phyloP scores from a whole-genome alignment of 2,888 invertebrate genomes.

The Ellobium chinense region DNA sequence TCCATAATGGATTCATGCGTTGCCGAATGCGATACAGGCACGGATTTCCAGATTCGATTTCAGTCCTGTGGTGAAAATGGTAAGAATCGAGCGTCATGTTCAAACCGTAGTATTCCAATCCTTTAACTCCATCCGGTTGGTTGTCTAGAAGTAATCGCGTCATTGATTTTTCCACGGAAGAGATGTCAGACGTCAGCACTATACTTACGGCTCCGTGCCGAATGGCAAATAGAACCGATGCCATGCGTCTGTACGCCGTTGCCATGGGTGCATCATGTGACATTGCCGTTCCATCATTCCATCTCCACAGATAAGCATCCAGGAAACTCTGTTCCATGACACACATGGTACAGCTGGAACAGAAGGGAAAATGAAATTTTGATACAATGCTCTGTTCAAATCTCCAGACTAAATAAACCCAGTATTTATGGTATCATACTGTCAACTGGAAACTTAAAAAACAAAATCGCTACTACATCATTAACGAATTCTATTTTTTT shows the following conservation, averaged over 20 bases:
- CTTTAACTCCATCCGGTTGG: slow-evolving; percentile 5
- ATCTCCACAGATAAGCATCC: neutral
- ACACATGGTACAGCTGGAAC: neutral
- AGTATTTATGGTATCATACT: no score
- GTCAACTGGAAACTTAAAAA: no score
- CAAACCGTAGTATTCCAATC: neutral
- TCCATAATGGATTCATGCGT: slow-evolving; percentile 25
- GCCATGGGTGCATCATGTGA: neutral
- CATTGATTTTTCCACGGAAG: neutral
- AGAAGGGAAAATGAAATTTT: no score
- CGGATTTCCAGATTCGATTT: neutral
- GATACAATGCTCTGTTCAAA: no score
- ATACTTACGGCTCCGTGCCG: neutral
- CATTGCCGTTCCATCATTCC: neutral
- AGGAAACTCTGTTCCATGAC: neutral
- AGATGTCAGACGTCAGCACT: neutral
- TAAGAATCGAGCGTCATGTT: neutral
- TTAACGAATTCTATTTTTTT: no score
- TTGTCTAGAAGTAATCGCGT: neutral
- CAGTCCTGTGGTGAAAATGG: neutral
- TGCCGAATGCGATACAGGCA: slow-evolving; percentile 6
- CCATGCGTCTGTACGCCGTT: neutral
- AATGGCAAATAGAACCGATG: neutral
- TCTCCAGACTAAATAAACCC: no score
- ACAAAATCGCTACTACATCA: no score